Conservation (phyloP, 2,797 vertebrate species). For the Hozukius guyotensis region DNA sequence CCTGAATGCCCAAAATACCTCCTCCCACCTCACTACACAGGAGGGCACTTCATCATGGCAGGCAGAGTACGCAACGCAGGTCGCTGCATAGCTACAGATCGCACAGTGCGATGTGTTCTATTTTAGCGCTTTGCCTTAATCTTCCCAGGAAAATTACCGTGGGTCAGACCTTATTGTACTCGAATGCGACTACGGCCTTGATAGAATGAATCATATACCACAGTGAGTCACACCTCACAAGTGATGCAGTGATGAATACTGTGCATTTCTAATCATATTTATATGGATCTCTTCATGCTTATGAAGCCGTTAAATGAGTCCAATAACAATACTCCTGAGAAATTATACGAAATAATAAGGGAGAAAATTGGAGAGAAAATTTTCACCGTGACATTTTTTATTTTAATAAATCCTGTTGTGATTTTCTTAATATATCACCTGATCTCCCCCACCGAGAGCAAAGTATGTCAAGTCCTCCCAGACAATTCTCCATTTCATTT, state of each 20-base stretch:
- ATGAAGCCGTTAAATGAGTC: neutral
- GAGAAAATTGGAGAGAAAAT: neutral
- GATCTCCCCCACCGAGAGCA: constrained; percentile 18
- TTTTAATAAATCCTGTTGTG: neutral
- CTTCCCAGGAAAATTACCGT: neutral
- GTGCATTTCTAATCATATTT: neutral
- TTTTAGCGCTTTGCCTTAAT: constrained; percentile 31
- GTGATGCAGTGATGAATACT: constrained; percentile 9
- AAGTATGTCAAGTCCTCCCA: constrained; percentile 46
- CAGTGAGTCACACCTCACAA: constrained; percentile 46
- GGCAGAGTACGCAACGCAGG: neutral
- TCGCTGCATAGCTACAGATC: constrained; percentile 26
- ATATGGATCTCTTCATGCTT: neutral
- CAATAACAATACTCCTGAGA: neutral
- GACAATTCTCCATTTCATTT: constrained; percentile 56
- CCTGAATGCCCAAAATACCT: constrained; percentile 37
- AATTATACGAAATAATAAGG: neutral
- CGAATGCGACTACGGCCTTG: constrained; percentile 24
- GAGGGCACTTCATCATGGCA: constrained; percentile 12
- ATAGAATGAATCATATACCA: constrained; percentile 50
- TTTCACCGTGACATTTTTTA: neutral
- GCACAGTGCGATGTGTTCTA: constrained; percentile 1
- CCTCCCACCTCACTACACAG: constrained; percentile 41
- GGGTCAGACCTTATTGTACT: constrained; percentile 28
- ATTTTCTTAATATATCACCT: neutral